Conservation (phyloP, 2,113 vertebrate genomes). For the Mustelus asterias region DNA sequence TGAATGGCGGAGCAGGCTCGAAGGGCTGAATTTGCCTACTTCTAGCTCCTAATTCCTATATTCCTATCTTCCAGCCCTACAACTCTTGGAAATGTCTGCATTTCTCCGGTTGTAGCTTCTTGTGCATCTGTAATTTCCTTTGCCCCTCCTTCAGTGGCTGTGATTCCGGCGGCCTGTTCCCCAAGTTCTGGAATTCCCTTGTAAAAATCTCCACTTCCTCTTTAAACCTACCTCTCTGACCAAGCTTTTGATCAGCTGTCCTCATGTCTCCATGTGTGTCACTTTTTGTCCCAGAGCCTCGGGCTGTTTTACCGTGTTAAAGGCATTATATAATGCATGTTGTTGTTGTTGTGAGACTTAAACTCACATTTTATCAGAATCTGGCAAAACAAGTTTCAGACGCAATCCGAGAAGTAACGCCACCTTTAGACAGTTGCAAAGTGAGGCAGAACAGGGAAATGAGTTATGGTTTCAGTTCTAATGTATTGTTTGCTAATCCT, state of each 20-base stretch:
- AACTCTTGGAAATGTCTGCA: background rate
- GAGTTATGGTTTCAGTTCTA: background rate
- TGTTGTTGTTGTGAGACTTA: background rate
- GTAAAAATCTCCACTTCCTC: background rate
- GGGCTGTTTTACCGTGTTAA: background rate
- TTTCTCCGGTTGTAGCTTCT: background rate
- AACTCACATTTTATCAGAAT: background rate
- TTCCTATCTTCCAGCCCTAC: background rate
- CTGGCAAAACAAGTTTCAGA: background rate
- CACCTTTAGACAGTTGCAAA: background rate
- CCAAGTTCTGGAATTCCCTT: background rate
- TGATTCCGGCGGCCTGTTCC: background rate
- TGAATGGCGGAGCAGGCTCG: too few species aligned
- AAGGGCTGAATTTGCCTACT: too few species aligned
- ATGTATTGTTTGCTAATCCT: background rate
- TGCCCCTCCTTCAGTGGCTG: background rate
- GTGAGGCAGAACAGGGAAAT: background rate
- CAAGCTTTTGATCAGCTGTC: background rate
- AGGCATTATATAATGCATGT: background rate
- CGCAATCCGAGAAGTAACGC: background rate
- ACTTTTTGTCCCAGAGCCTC: background rate
- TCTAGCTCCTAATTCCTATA: too few species aligned
- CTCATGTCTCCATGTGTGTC: background rate
- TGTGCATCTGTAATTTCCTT: background rate
- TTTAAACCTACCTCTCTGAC: background rate